Percentiles rank a stretch among this genome's conserved stretches.
These are phyloP conservation scores for Drosophila erecta DNA, from an alignment of 1,140 invertebrate genomes.

Conservation along the genomic window DNA sequence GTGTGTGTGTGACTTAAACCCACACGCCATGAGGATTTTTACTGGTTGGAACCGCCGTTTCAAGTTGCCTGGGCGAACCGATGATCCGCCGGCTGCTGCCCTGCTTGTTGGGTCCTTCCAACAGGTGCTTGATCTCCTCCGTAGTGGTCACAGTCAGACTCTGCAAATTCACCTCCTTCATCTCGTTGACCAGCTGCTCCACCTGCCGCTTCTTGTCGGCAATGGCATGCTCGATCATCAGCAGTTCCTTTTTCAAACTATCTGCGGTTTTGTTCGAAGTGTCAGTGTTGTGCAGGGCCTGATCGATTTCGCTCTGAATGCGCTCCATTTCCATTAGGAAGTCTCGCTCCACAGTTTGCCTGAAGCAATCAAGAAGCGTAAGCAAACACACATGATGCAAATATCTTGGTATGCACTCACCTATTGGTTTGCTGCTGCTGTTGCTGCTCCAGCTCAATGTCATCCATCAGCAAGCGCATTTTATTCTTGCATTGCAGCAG, in stretches of 20 bases:
- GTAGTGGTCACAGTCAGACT: slow-evolving; percentile 93
- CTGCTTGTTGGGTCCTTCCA: slow-evolving; percentile 92
- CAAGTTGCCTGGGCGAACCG: slow-evolving; percentile 94
- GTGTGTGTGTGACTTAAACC: slow-evolving; percentile 88
- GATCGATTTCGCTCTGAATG: slow-evolving; percentile 92
- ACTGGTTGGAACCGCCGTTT: slow-evolving; percentile 96
- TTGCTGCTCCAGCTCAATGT: slow-evolving; percentile 86
- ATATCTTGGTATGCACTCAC: slow-evolving; percentile 17
- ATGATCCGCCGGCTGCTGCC: slow-evolving; percentile 95
- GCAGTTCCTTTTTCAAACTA: slow-evolving; percentile 91
- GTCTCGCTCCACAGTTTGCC: slow-evolving; percentile 90
- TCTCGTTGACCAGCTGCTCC: slow-evolving; percentile 93
- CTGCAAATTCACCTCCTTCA: slow-evolving; percentile 96
- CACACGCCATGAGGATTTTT: slow-evolving; percentile 98
- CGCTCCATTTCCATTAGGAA: slow-evolving; percentile 92
- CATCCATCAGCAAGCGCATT: slow-evolving; percentile 90
- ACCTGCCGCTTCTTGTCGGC: slow-evolving; percentile 94
- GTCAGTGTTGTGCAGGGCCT: slow-evolving; percentile 92
- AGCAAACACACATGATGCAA: background rate
- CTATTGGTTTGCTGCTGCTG: slow-evolving; percentile 80
- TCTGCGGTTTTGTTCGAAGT: slow-evolving; percentile 92
- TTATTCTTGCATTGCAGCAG: slow-evolving; percentile 95
- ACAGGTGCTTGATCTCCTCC: slow-evolving; percentile 91
- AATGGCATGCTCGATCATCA: slow-evolving; percentile 91
- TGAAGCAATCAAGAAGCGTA: slow-evolving; percentile 35